These are phyloP conservation scores for Epizoanthus rinbou DNA, from an alignment of 92 coral and sea anemone genomes.

Conservation along the genomic window DNA sequence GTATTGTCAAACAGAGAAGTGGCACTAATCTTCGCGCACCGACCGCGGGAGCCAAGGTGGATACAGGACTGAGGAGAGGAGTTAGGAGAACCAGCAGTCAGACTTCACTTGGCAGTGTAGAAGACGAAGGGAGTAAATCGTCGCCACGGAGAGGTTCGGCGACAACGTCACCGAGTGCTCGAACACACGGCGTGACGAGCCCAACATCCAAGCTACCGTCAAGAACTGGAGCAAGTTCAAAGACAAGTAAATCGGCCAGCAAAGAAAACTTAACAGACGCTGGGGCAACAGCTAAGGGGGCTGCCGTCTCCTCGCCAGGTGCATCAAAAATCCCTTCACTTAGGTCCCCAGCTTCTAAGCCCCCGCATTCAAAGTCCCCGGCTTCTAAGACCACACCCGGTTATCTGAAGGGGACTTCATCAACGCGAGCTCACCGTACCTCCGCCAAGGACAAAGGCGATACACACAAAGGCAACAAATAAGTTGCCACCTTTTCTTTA, in stretches of 20 bases:
- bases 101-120: conserved; percentile 71
- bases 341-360: conserved; percentile 17
- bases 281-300: neutral
- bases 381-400: conserved; percentile 31
- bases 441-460: conserved; percentile 32
- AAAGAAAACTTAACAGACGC: conserved; percentile 34
- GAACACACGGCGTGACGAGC: conserved; percentile 33
- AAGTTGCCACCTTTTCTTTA: neutral
- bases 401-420: conserved; percentile 25
- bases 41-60: conserved; percentile 62
- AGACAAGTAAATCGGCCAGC: conserved; percentile 28
- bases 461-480: conserved; percentile 9
- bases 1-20: conserved; percentile 61
- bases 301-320: neutral
- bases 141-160: conserved; percentile 45
- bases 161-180: conserved; percentile 37
- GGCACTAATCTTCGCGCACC: conserved; percentile 59
- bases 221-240: conserved; percentile 35
- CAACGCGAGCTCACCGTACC: conserved; percentile 24
- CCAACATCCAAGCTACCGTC: conserved; percentile 25
- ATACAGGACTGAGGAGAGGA: conserved; percentile 48
- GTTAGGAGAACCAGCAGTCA: conserved; percentile 68
- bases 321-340: conserved; percentile 39
- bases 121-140: neutral
- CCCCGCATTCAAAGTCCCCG: conserved; percentile 18